phyloP scores from a whole-genome alignment of 2,888 invertebrate species.

The Magallana nippona region DNA sequence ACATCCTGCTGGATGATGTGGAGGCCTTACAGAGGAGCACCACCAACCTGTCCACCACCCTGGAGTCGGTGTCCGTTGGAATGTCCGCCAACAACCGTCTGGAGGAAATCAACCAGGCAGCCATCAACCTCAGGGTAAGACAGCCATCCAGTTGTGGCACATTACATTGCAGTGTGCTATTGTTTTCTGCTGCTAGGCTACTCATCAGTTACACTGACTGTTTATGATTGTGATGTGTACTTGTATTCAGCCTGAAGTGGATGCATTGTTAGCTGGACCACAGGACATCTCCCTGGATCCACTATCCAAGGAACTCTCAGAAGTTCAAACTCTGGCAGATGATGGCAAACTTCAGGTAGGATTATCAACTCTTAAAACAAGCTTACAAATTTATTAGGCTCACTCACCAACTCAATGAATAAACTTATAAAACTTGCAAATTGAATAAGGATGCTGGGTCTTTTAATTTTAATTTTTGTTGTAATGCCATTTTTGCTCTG shows the following conservation, averaged over 20 bases:
- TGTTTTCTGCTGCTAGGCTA: neutral
- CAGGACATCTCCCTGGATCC: conserved; percentile 77
- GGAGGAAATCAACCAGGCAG: conserved; percentile 88
- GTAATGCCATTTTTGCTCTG: neutral
- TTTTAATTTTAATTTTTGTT: neutral
- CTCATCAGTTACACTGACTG: no score
- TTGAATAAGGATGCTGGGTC: neutral
- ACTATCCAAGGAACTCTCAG: conserved; percentile 56
- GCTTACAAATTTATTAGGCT: no score
- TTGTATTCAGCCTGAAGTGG: conserved; percentile 72
- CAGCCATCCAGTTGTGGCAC: neutral
- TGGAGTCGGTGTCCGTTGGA: conserved; percentile 89
- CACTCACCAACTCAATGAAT: no score
- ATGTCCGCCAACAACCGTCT: conserved; percentile 93
- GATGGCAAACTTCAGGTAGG: conserved; percentile 58
- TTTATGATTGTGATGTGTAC: conserved; percentile 3
- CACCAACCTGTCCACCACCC: conserved; percentile 87
- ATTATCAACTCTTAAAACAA: conserved; percentile 3
- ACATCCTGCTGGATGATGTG: conserved; percentile 92
- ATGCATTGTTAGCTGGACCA: conserved; percentile 82
- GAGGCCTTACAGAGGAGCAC: conserved; percentile 87
- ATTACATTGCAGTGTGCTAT: neutral
- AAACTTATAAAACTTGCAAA: no score
- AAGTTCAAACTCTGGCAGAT: conserved; percentile 51
- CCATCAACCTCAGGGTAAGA: conserved; percentile 83